Evolutionary conservation across 2,113 vertebrate species (phyloP), one percentile per base, ranked within the genome.

Genomic region (Mormyrus iriodes): DNA sequence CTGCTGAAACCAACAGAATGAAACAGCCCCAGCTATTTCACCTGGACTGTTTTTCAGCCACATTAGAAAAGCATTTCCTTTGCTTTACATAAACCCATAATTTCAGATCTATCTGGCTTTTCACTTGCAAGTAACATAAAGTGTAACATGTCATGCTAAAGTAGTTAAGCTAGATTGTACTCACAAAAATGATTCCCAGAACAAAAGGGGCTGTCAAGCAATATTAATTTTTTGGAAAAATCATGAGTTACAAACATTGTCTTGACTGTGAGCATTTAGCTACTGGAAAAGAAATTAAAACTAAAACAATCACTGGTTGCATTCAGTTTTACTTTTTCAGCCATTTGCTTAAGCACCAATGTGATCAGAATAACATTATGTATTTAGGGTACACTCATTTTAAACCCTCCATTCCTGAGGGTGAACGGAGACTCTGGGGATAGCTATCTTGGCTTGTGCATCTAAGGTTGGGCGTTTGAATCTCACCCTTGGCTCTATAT

Each of bases 1-100:
- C 97, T 98, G 95, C 90, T 89, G 93, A 92, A 17, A 94, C 55
- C 94, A 53, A 94, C 93, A 95, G 91, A 93, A 91, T 92, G 86
- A 90, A 92, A 90, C 91, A 90, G 31, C 83, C 91, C 95, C 92
- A 95, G 91, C 89, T 21, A 42, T 90, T n/a, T 86, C 89, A 39
- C 73, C 90, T n/a, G n/a, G n/a, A n/a, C n/a, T n/a, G n/a, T n/a
- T 86, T 86, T 46, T 89, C 90, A 55, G 65, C 42, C 79, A 87
- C 85, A 51, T 51, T 85, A 88, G 73, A 35, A 35, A 91, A 86
- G 46, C 92, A 86, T 42, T 90, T 89, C 31, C 86, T 89, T 87
- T 89, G 88, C 88, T 90, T 61, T 76, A 89, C 89, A 90, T 48
- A 31, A 49, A 35, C 46, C 83, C 1, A 21, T 51, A 24, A n/a